Base-by-base conservation (phyloP, 1,140 invertebrate species). In the Sarcophaga peregrina region DNA sequence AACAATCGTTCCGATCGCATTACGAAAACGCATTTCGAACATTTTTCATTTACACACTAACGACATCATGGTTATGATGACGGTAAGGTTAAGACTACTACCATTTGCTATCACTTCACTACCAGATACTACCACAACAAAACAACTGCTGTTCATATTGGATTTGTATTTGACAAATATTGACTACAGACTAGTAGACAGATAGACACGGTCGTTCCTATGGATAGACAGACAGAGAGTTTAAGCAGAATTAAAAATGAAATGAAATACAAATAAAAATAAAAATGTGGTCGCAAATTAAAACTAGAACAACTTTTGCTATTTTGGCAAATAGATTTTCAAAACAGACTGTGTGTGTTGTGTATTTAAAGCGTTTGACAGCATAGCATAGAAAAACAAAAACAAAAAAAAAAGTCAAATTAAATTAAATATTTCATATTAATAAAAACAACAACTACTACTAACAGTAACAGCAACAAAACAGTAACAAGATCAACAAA, bases 231-330 rank as follows among this genome's bases (percentile, higher is more conserved):
- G 54, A 58, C 54, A n/a, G 52, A 58, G 13, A 13, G 25, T 37
- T 37, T 37, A 37, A 37, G 25, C 25, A 37, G 25, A 37, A 37
- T 37, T 37, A 37, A 58, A 13, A 37, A 37, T 37, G 1, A 37
- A 58, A 13, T 7, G 15, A 58, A n/a, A 58, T 13, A 58, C 15
- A 68, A 15, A 17, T 17, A n/a, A n/a, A 68, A 20, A 68, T 68
- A 68, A 68, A 68, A 20, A n/a, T n/a, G 62, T 68, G n/a, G 62
- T 25, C 20, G 20, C 62, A 68, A 50, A 78, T 78, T 50, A 78
- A 78, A 78, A 78, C 75, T 78, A 78, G 75, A 78, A 78, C 75
- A 52, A 78, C 75, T 78, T 78, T 78, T 78, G 75, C 75, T 52
- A 20, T 78, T 78, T 52, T 78, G 75, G 75, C 75, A 78, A 48